These are phyloP conservation scores for Helicoverpa zea DNA, from an alignment of 1,140 invertebrate species.

Conservation along the genomic window DNA sequence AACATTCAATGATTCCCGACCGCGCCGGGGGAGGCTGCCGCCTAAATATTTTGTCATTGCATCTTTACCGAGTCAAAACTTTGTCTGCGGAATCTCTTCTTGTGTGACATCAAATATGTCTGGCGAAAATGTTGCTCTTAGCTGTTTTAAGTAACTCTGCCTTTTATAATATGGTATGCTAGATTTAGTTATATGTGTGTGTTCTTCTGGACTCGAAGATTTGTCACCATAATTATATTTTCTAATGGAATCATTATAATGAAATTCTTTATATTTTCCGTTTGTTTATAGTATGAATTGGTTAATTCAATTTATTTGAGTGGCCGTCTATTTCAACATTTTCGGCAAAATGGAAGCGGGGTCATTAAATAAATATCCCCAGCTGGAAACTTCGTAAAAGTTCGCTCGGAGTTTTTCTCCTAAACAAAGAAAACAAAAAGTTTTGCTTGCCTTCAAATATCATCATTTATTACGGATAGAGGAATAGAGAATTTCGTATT, in stretches of 20 bases:
- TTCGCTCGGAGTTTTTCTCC: conserved; percentile 57
- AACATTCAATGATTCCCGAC: conserved; percentile 67
- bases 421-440: conserved; percentile 59
- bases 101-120: conserved; percentile 11
- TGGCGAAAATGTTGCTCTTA: background rate
- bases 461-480: conserved; percentile 55
- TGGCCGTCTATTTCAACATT: conserved; percentile 24
- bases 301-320: conserved; percentile 38
- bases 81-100: conserved; percentile 27
- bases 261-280: background rate
- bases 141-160: no score
- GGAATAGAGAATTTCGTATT: conserved; percentile 14
- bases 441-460: conserved; percentile 51
- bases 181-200: background rate
- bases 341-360: conserved; percentile 56
- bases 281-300: background rate
- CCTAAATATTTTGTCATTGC: conserved; percentile 60
- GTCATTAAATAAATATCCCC: conserved; percentile 71
- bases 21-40: background rate
- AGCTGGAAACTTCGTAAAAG: conserved; percentile 55
- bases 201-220: background rate
- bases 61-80: conserved; percentile 52
- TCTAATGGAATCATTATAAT: background rate
- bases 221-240: background rate
- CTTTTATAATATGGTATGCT: background rate